These are phyloP conservation scores for Tetragonula carbonaria DNA, from an alignment of 2,888 invertebrate species.

Conservation along the genomic window DNA sequence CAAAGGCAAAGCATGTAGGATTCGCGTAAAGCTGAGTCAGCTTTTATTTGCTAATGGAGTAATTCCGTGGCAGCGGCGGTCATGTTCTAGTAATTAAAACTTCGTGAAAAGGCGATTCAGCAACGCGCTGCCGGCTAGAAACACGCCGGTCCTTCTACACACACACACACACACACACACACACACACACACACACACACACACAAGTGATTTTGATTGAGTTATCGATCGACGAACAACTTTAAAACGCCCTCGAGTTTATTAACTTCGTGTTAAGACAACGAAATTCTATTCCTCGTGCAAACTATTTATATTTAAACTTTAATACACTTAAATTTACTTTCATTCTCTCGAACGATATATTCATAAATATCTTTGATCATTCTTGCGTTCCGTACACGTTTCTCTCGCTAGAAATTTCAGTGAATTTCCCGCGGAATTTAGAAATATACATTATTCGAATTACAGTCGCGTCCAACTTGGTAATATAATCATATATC, in stretches of 20 bases:
- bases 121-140: background rate
- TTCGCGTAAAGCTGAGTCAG: slow-evolving; percentile 27
- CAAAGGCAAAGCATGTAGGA: slow-evolving; percentile 19
- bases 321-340: background rate
- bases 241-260: too few relatives aligned
- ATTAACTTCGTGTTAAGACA: background rate
- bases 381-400: background rate
- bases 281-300: too few relatives aligned
- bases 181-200: background rate
- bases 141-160: background rate
- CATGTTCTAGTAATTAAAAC: slow-evolving; percentile 43
- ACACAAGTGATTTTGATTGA: background rate
- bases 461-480: background rate
- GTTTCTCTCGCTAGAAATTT: background rate
- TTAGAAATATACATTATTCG: background rate
- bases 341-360: background rate
- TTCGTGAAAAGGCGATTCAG: slow-evolving; percentile 12
- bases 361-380: background rate
- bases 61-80: slow-evolving; percentile 22
- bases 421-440: background rate
- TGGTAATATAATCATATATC: too few relatives aligned
- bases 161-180: background rate
- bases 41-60: slow-evolving; percentile 47
- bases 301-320: background rate
- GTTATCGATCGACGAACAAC: background rate